Percentiles rank a stretch among this genome's conserved stretches.
Evolutionary conservation across 2,113 vertebrate species (phyloP).

Genomic region (Neomonachus schauinslandi): DNA sequence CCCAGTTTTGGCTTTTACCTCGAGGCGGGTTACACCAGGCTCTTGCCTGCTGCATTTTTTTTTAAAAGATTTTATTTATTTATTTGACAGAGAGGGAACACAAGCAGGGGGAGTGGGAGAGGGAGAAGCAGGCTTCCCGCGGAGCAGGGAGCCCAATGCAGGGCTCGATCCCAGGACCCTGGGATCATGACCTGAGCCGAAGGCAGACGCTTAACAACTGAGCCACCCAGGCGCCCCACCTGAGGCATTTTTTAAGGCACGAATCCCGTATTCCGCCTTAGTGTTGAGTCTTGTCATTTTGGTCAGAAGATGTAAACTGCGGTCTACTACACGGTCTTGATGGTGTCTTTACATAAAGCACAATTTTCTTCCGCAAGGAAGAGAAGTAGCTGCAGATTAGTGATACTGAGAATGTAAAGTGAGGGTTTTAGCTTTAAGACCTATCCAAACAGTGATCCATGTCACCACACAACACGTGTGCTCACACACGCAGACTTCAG

Average conservation of each 20-base stretch:
- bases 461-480: background rate
- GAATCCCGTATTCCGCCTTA: background rate
- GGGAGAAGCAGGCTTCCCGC: too few species aligned
- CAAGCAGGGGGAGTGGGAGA: too few species aligned
- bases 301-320: background rate
- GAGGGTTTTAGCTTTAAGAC: slow-evolving; percentile 60
- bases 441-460: slow-evolving; percentile 60
- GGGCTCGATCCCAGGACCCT: too few species aligned
- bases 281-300: background rate
- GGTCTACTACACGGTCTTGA: background rate
- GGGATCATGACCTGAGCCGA: too few species aligned
- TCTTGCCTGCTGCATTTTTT: background rate
- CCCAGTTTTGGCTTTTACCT: background rate
- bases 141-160: too few species aligned
- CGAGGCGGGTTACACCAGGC: background rate
- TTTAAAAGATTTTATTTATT: too few species aligned
- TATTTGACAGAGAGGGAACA: too few species aligned
- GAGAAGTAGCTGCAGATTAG: background rate
- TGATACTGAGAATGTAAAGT: slow-evolving; percentile 38
- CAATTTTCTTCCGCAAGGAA: slow-evolving; percentile 32
- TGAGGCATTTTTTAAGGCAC: background rate
- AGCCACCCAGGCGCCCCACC: too few species aligned
- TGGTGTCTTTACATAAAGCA: slow-evolving; percentile 7
- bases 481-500: background rate
- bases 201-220: too few species aligned